phyloP scores from a whole-genome alignment of 2,797 vertebrate species.

The Trematomus bernacchii region DNA sequence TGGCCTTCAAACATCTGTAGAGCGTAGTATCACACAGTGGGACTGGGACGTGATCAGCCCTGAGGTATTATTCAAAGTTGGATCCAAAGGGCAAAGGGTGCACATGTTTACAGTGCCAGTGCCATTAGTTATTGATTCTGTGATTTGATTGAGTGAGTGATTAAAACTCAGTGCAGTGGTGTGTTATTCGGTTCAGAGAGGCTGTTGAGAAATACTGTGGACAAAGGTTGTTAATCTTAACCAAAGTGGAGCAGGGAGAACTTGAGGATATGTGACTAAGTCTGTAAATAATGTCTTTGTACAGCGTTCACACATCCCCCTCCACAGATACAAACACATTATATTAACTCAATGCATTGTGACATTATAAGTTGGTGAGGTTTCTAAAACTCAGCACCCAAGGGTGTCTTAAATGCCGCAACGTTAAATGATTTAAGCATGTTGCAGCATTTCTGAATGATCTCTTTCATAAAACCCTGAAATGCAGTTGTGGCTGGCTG shows the following conservation, averaged over 20 bases:
- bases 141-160: constrained; percentile 58
- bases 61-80: constrained; percentile 5
- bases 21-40: background rate
- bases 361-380: background rate
- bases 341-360: background rate
- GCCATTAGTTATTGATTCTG: constrained; percentile 51
- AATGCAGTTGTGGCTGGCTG: background rate
- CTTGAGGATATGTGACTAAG: constrained; percentile 7
- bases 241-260: background rate
- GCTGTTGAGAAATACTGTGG: constrained; percentile 50
- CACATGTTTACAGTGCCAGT: constrained; percentile 43
- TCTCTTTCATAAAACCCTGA: constrained; percentile 38
- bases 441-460: constrained; percentile 38
- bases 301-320: background rate
- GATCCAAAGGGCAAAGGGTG: constrained; percentile 61
- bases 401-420: background rate
- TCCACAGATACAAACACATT: background rate
- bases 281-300: background rate
- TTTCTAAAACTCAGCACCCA: constrained; percentile 2
- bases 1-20: background rate
- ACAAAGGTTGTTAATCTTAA: constrained; percentile 56
- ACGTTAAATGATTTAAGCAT: background rate
- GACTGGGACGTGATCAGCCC: background rate
- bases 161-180: constrained; percentile 24
- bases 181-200: constrained; percentile 32